Evolutionary conservation across 2,113 vertebrate genomes (phyloP), one percentile per base, ranked within the genome.

Genomic region (Pluvianellus socialis): DNA sequence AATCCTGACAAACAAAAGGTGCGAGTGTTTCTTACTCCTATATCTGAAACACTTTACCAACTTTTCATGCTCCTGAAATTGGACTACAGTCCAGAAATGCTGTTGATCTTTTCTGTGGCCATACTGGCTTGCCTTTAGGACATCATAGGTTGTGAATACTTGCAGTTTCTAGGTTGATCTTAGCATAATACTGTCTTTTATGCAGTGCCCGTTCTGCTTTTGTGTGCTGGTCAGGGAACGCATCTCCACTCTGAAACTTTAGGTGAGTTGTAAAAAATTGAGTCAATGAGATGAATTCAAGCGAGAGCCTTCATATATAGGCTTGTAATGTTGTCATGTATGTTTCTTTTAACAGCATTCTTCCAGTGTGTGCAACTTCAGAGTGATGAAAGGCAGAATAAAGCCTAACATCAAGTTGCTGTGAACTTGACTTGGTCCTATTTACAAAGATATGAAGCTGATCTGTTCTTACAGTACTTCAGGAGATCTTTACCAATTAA

Each of bases 41-140:
- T 20, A 21, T 45, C 47, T 79, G n/a, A 66, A 86, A 55, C 4
- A 68, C 3, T 30, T 73, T 18, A 0, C 52, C 38, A 47, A 59
- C 4, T 65, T 47, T 1, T 6, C 4, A 8, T 26, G 14, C 14
- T 84, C 17, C 4, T 28, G 8, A 84, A 42, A 7, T 27, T 42
- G 32, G 12, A 14, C 14, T 72, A 7, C 13, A 72, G 49, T 32
- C 58, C 49, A 32, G 27, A 81, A 62, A 4, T 75, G 8, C 27
- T 63, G 4, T 24, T 42, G 15, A 8, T 23, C 7, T 94, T 53
- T 30, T 12, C 28, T 0, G 0, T 63, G 26, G 11, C 7, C 18
- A 13, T 0, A 1, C 2, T 18, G 10, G 7, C 15, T 67, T 55
- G 5, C 14, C 35, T 90, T 72, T 12, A 80, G 44, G n/a, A 12